A percentile compares a stretch with the other conserved stretches of the same genome.
phyloP scores from a whole-genome alignment of 2,113 vertebrate genomes.

The Prunella fulvescens region DNA sequence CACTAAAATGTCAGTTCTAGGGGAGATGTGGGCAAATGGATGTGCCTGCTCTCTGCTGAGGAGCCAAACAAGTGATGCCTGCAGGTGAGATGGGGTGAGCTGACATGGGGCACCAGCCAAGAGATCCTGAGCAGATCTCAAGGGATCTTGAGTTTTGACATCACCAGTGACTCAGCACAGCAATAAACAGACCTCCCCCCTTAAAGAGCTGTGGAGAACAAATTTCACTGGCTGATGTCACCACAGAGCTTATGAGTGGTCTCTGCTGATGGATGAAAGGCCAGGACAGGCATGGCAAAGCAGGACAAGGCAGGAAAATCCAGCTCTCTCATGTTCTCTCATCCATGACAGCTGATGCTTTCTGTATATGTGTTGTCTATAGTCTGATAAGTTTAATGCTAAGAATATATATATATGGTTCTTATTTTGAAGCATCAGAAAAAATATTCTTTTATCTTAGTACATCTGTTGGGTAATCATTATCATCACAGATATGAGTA shows the following conservation, averaged over 20 bases:
- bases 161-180: neutral
- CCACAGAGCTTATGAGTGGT: neutral
- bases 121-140: neutral
- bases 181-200: neutral
- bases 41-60: neutral
- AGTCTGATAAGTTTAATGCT: neutral
- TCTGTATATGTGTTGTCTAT: neutral
- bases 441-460: neutral
- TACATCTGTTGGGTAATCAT: neutral
- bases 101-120: neutral
- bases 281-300: neutral
- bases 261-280: neutral
- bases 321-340: neutral
- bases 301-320: neutral
- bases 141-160: neutral
- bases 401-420: neutral
- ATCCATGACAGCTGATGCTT: neutral
- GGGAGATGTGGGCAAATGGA: neutral
- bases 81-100: neutral
- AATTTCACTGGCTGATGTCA: neutral
- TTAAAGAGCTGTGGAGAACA: neutral
- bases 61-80: accelerated
- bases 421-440: neutral
- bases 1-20: neutral
- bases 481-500: neutral